Evolutionary conservation across 1,140 invertebrate genomes (phyloP).

Genomic region (Bombus ignitus): DNA sequence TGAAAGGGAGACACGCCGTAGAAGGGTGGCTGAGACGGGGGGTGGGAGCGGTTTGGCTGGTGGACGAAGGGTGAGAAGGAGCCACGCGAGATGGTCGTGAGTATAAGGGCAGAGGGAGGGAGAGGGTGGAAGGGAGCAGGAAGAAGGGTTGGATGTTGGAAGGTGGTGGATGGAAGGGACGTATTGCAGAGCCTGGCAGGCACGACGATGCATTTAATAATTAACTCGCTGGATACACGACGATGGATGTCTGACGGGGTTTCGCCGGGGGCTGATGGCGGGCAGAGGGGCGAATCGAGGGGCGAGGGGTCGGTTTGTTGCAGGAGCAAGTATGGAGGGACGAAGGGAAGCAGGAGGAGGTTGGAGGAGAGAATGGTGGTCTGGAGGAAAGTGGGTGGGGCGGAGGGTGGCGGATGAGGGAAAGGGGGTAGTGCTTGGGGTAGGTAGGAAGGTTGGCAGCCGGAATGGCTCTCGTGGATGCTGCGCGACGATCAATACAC

Average conservation of each 20-base stretch:
- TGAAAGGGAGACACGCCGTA: neutral
- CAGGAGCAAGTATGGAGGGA: constrained; percentile 58
- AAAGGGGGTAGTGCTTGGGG: constrained; percentile 71
- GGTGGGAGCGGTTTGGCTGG: neutral
- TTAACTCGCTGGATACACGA: constrained; percentile 75
- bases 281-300: constrained; percentile 39
- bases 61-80: constrained; percentile 23
- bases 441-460: constrained; percentile 77
- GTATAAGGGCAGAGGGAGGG: neutral
- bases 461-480: constrained; percentile 78
- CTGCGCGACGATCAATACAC: constrained; percentile 79
- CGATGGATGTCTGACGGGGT: constrained; percentile 75
- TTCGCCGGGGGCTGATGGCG: constrained; percentile 67
- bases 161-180: constrained; percentile 22
- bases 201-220: constrained; percentile 77
- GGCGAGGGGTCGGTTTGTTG: constrained; percentile 66
- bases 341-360: constrained; percentile 12
- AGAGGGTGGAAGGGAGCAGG: neutral
- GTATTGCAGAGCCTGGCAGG: constrained; percentile 51
- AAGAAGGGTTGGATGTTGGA: neutral
- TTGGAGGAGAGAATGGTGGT: constrained; percentile 40
- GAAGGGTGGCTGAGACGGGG: neutral
- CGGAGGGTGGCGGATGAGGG: constrained; percentile 43
- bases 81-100: neutral
- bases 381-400: constrained; percentile 34